Conservation (phyloP, 2,888 invertebrate genomes). For the Raillietiella orientalis region DNA sequence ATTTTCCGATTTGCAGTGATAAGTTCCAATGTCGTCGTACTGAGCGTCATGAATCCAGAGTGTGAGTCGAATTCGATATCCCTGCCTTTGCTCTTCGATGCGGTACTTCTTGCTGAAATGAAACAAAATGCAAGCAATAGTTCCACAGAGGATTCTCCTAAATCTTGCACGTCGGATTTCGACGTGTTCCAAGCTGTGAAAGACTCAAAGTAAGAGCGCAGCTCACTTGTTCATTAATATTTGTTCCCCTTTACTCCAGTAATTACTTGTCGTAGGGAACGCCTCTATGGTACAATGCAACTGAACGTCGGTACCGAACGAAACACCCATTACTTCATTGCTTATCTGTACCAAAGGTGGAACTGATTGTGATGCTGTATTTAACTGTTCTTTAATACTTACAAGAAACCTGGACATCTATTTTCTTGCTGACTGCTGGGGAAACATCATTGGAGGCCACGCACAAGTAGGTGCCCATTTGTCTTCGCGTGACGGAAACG, state of each 20-base stretch:
- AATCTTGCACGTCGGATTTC: no score
- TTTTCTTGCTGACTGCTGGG: slow-evolving; percentile 59
- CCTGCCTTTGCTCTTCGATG: slow-evolving; percentile 27
- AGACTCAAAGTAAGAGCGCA: no score
- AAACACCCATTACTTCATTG: no score
- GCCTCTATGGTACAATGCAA: neutral
- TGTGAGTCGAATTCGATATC: slow-evolving; percentile 39
- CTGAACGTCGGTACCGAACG: no score
- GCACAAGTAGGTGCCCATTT: slow-evolving; percentile 73
- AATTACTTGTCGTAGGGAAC: neutral
- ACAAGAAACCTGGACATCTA: slow-evolving; percentile 64
- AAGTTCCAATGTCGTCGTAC: slow-evolving; percentile 29
- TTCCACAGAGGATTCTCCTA: no score
- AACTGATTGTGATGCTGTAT: no score
- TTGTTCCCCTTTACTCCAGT: no score
- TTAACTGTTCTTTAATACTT: no score
- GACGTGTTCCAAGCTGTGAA: no score
- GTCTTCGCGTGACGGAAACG: slow-evolving; percentile 45
- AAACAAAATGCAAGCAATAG: no score
- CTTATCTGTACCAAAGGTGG: no score
- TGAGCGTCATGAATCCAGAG: slow-evolving; percentile 25
- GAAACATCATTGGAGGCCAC: slow-evolving; percentile 65
- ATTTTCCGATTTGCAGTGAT: slow-evolving; percentile 46
- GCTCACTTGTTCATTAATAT: no score
- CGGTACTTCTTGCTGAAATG: slow-evolving; percentile 42